phyloP scores from a whole-genome alignment of 2,113 vertebrate genomes.

The Mustela lutreola region DNA sequence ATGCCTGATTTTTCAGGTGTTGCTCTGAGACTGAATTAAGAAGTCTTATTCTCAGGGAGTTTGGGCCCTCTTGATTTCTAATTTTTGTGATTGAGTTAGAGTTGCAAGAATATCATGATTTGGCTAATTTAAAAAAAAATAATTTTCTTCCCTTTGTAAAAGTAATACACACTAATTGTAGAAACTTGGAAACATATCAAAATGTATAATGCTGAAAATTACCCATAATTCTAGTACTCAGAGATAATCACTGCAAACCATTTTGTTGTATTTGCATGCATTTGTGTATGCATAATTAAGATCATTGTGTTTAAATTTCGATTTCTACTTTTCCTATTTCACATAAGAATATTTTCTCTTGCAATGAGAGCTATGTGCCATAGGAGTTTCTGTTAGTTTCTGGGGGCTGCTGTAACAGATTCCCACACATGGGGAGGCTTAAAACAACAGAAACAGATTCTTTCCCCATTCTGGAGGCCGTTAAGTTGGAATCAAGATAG shows the following conservation, averaged over 20 bases:
- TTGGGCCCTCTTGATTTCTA: slow-evolving; percentile 50
- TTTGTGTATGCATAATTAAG: slow-evolving; percentile 72
- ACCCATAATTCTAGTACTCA: slow-evolving; percentile 62
- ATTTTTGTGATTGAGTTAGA: slow-evolving; percentile 69
- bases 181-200: slow-evolving; percentile 67
- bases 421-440: not conserved
- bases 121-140: slow-evolving; percentile 50
- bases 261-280: slow-evolving; percentile 70
- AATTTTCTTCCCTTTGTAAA: slow-evolving; percentile 64
- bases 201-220: slow-evolving; percentile 72
- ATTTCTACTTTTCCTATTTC: slow-evolving; percentile 35
- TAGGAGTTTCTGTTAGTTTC: not conserved
- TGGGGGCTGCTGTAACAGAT: not conserved
- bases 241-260: slow-evolving; percentile 62
- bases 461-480: not conserved
- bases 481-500: not conserved
- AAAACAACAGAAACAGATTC: not conserved
- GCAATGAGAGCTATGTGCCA: not conserved
- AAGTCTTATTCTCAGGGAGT: slow-evolving; percentile 35
- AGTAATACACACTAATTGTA: slow-evolving; percentile 73
- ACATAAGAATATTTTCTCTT: slow-evolving; percentile 5
- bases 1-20: slow-evolving; percentile 62
- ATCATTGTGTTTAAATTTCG: slow-evolving; percentile 55
- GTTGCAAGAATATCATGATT: slow-evolving; percentile 50
- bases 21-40: slow-evolving; percentile 63